phyloP scores from a whole-genome alignment of 1,140 invertebrate species.

The Ceratosolen fusciceps region DNA sequence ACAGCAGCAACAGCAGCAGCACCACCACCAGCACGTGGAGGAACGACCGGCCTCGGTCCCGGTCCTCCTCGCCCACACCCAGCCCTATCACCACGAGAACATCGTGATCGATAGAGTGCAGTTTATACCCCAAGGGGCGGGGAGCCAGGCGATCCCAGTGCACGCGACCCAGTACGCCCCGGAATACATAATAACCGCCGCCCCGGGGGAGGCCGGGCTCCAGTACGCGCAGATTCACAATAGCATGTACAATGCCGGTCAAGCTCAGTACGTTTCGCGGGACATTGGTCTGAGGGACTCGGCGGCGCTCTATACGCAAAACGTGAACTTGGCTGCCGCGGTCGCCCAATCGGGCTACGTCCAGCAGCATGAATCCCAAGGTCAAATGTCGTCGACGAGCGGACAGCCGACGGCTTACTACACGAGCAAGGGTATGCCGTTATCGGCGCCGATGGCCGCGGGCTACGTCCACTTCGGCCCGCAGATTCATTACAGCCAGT shows the following conservation, averaged over 20 bases:
- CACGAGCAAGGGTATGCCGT: constrained; percentile 55
- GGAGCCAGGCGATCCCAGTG: constrained; percentile 65
- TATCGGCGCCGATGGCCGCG: constrained; percentile 57
- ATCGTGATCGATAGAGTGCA: constrained; percentile 57
- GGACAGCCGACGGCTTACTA: constrained; percentile 65
- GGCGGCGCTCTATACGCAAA: constrained; percentile 57
- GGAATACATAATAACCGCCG: constrained; percentile 55
- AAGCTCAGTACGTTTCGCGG: constrained; percentile 60
- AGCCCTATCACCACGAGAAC: constrained; percentile 65
- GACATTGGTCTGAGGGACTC: constrained; percentile 64
- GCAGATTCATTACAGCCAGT: constrained; percentile 64
- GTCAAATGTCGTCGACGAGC: constrained; percentile 60
- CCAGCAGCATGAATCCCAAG: constrained; percentile 52
- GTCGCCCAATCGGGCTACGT: constrained; percentile 3
- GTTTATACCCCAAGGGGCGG: constrained; percentile 62
- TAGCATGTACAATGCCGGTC: constrained; percentile 16
- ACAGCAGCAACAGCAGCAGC: constrained; percentile 3
- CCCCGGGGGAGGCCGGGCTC: constrained; percentile 56
- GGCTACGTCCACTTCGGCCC: constrained; percentile 61
- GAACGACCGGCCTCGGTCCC: constrained; percentile 48
- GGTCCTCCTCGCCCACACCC: constrained; percentile 54
- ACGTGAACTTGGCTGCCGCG: not conserved
- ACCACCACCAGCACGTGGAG: constrained; percentile 9
- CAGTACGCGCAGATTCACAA: constrained; percentile 66
- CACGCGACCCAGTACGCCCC: constrained; percentile 57